Evolutionary conservation across 1,140 invertebrate species (phyloP).

Genomic region (Apis laboriosa): DNA sequence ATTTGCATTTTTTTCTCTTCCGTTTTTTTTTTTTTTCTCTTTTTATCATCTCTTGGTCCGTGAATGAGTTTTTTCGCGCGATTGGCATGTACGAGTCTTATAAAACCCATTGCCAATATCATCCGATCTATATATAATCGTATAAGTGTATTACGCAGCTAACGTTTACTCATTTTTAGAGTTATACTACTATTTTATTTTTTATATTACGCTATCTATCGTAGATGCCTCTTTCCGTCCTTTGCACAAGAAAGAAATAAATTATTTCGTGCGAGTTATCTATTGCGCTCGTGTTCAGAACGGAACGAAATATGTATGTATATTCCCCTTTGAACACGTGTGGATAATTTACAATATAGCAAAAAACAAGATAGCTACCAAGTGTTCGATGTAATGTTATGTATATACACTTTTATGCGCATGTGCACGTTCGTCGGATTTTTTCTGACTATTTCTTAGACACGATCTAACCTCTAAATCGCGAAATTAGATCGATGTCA

Average conservation of each 20-base stretch:
- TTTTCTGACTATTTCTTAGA: not conserved
- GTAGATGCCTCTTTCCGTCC: slow-evolving; percentile 29
- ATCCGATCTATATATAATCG: slow-evolving; percentile 5
- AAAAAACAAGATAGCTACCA: slow-evolving; percentile 26
- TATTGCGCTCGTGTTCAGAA: not conserved
- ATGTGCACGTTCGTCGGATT: not conserved
- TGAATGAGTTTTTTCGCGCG: slow-evolving; percentile 38
- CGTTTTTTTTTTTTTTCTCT: not conserved
- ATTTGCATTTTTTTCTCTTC: not conserved
- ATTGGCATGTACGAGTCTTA: slow-evolving; percentile 17
- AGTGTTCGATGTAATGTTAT: slow-evolving; percentile 38
- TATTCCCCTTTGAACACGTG: not conserved
- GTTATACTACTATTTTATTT: not conserved
- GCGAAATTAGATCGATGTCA: slow-evolving; percentile 32
- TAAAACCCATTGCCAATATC: slow-evolving; percentile 15
- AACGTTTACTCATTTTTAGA: slow-evolving; percentile 23
- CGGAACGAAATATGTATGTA: not conserved
- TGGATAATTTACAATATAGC: slow-evolving; percentile 8
- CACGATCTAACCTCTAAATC: not conserved
- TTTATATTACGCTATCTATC: slow-evolving; percentile 12
- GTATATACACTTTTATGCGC: slow-evolving; percentile 6
- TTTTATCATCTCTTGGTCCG: slow-evolving; percentile 59
- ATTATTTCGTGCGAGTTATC: slow-evolving; percentile 12
- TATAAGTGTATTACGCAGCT: slow-evolving; percentile 1
- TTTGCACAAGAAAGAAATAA: slow-evolving; percentile 14